Evolutionary conservation across 2,113 vertebrate genomes (phyloP).

Genomic region (Epinephelus moara): DNA sequence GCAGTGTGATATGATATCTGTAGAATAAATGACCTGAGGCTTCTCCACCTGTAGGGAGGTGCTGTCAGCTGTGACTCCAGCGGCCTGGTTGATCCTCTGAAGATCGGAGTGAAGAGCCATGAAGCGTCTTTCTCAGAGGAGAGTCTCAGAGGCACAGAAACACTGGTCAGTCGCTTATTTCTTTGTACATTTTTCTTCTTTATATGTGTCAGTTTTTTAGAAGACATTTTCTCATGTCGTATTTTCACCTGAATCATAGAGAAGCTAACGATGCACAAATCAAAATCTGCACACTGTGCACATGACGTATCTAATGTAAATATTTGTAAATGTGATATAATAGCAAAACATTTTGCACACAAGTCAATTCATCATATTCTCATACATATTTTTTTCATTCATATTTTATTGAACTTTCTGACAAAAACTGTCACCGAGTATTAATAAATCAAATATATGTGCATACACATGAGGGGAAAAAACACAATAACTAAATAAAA

Average conservation of each 20-base stretch:
- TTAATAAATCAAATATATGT: no score
- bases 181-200: not conserved
- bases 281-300: not conserved
- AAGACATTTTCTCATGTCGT: no score
- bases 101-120: slow-evolving; percentile 80
- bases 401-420: no score
- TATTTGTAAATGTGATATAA: not conserved
- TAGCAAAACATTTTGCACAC: not conserved
- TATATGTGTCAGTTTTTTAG: not conserved
- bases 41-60: slow-evolving; percentile 77
- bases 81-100: slow-evolving; percentile 83
- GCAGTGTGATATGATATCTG: no score
- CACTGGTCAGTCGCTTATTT: slow-evolving; percentile 80
- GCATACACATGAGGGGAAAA: no score
- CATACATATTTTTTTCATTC: not conserved
- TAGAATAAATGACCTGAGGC: not conserved
- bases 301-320: not conserved
- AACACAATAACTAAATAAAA: no score
- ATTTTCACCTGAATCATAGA: not conserved
- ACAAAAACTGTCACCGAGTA: no score
- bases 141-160: slow-evolving; percentile 81
- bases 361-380: not conserved
- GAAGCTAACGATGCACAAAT: not conserved
- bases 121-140: slow-evolving; percentile 86
- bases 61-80: slow-evolving; percentile 86